Conservation (phyloP, 2,113 vertebrate species). For the Cinclus mexicanus region DNA sequence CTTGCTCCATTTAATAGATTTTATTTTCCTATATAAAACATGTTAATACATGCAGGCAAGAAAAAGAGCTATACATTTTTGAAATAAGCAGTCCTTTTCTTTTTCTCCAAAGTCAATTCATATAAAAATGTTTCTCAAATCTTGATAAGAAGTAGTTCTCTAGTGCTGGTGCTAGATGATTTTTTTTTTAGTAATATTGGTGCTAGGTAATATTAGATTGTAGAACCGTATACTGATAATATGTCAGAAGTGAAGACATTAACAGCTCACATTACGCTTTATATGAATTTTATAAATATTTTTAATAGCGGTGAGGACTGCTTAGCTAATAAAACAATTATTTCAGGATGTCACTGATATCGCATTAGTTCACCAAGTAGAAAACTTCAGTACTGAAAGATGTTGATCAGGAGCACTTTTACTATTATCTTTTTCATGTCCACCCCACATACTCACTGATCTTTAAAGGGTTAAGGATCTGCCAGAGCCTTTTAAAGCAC, state of each 20-base stretch:
- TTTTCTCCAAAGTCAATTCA: background rate
- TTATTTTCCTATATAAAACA: background rate
- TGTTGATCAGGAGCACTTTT: background rate
- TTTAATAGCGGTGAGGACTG: background rate
- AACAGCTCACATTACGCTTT: background rate
- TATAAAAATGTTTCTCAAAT: background rate
- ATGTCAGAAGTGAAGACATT: background rate
- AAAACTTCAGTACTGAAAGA: background rate
- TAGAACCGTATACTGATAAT: background rate
- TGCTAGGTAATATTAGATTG: background rate
- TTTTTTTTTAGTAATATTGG: background rate
- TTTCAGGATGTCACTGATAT: background rate
- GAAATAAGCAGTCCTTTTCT: background rate
- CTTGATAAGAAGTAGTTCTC: background rate
- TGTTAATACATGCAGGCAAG: background rate
- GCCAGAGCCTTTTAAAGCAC: background rate
- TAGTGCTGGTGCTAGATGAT: background rate
- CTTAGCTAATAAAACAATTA: background rate
- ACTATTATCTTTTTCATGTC: background rate
- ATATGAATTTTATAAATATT: slow-evolving; percentile 10
- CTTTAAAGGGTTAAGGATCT: background rate
- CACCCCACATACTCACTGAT: background rate
- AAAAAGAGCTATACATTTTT: background rate
- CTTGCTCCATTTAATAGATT: background rate
- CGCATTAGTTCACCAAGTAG: background rate